Percentiles rank a stretch among this genome's conserved stretches.
These are phyloP conservation scores for Aphidius gifuensis DNA, from an alignment of 1,140 invertebrate genomes.

Conservation along the genomic window DNA sequence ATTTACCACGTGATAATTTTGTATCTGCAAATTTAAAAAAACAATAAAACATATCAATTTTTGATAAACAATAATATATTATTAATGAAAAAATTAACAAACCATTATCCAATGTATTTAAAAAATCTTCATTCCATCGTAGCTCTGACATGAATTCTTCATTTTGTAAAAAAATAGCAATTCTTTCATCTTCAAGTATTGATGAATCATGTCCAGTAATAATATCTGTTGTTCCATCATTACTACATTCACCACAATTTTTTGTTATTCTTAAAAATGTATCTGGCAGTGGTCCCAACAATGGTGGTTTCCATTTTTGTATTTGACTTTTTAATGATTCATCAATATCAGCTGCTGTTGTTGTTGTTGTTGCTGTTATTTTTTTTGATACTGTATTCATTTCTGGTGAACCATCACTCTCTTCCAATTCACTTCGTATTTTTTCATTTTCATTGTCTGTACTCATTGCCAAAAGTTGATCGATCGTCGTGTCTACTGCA, in stretches of 20 bases:
- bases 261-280: slow-evolving; percentile 72
- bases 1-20: slow-evolving; percentile 41
- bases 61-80: not conserved
- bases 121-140: slow-evolving; percentile 84
- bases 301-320: slow-evolving; percentile 75
- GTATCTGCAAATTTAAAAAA: slow-evolving; percentile 38
- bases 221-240: slow-evolving; percentile 29
- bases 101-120: slow-evolving; percentile 79
- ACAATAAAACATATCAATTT: slow-evolving; percentile 7
- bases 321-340: slow-evolving; percentile 41
- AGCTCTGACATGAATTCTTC: slow-evolving; percentile 90
- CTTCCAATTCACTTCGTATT: slow-evolving; percentile 69
- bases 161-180: slow-evolving; percentile 87
- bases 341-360: slow-evolving; percentile 20
- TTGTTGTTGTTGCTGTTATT: slow-evolving; percentile 25
- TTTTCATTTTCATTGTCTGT: slow-evolving; percentile 82
- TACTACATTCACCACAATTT: slow-evolving; percentile 32
- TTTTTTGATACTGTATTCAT: slow-evolving; percentile 23
- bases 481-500: slow-evolving; percentile 89
- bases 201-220: slow-evolving; percentile 53
- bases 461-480: slow-evolving; percentile 85
- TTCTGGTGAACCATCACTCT: slow-evolving; percentile 53
- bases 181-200: slow-evolving; percentile 72
- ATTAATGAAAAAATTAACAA: slow-evolving; percentile 33
- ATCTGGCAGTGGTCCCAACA: slow-evolving; percentile 76